Conservation (phyloP, 1,140 invertebrate genomes). For the Hesperophylax magnus region DNA sequence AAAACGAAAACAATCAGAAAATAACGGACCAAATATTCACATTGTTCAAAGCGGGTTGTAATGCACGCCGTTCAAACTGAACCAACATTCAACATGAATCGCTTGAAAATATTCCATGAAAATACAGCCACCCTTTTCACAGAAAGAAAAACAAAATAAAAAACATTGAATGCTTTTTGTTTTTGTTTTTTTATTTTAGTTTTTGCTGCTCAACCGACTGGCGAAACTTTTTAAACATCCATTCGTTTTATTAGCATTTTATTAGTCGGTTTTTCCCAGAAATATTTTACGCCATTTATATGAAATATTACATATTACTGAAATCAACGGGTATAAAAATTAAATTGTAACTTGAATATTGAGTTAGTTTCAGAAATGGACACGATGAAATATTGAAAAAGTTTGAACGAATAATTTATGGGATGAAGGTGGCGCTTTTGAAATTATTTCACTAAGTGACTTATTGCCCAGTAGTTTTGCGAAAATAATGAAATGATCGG, state of each 20-base stretch:
- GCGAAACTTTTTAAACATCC: constrained; percentile 11
- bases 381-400: too few relatives aligned
- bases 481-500: too few relatives aligned
- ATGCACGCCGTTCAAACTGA: too few relatives aligned
- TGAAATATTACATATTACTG: constrained; percentile 24
- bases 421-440: too few relatives aligned
- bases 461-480: too few relatives aligned
- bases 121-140: neutral
- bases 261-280: neutral
- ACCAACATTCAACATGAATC: too few relatives aligned
- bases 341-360: constrained; percentile 9
- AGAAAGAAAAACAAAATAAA: constrained; percentile 17
- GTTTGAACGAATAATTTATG: too few relatives aligned
- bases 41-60: too few relatives aligned
- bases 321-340: neutral
- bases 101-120: too few relatives aligned
- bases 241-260: constrained; percentile 20
- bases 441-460: too few relatives aligned
- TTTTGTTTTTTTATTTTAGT: neutral
- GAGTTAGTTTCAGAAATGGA: neutral
- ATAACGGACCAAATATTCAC: too few relatives aligned
- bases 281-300: constrained; percentile 6
- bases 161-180: neutral
- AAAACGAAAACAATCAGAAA: too few relatives aligned
- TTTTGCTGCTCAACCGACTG: neutral